Conservation (phyloP, 92 coral and sea anemone species). For the Heliopora coerulea region DNA sequence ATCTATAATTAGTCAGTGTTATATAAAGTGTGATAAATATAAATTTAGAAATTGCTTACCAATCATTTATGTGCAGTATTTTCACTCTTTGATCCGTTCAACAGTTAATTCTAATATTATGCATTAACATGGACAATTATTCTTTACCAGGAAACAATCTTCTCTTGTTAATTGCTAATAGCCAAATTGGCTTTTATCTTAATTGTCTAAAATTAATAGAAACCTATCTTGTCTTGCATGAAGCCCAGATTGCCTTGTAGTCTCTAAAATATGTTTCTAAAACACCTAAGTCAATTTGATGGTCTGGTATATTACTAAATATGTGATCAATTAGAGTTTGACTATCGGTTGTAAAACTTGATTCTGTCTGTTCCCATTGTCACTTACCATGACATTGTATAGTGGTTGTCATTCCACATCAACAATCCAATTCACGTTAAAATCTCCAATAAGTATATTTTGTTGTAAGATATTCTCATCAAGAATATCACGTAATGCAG, state of each 20-base stretch:
- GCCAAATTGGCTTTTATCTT: too few relatives aligned
- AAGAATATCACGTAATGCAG: not conserved
- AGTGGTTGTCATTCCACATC: constrained; percentile 14
- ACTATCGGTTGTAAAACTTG: constrained; percentile 57
- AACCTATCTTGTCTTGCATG: not conserved
- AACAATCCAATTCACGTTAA: constrained; percentile 35
- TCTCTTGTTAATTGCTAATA: too few relatives aligned
- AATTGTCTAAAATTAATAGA: too few relatives aligned
- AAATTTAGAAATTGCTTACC: too few relatives aligned
- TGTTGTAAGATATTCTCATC: not conserved
- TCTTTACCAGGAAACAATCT: too few relatives aligned
- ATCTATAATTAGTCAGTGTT: too few relatives aligned
- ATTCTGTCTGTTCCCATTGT: constrained; percentile 61
- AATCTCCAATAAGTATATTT: constrained; percentile 29
- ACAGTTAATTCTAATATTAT: too few relatives aligned
- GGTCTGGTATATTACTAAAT: constrained; percentile 61
- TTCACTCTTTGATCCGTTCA: too few relatives aligned
- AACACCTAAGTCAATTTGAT: constrained; percentile 56
- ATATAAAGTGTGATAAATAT: too few relatives aligned
- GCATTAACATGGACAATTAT: too few relatives aligned
- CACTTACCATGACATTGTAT: constrained; percentile 66
- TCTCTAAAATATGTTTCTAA: constrained; percentile 63
- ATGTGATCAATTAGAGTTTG: constrained; percentile 64
- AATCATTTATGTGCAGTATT: too few relatives aligned
- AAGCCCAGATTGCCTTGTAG: constrained; percentile 53